Evolutionary conservation across 2,797 vertebrate species (phyloP), one percentile per base, ranked within the genome.

Genomic region (Nannoperca australis): DNA sequence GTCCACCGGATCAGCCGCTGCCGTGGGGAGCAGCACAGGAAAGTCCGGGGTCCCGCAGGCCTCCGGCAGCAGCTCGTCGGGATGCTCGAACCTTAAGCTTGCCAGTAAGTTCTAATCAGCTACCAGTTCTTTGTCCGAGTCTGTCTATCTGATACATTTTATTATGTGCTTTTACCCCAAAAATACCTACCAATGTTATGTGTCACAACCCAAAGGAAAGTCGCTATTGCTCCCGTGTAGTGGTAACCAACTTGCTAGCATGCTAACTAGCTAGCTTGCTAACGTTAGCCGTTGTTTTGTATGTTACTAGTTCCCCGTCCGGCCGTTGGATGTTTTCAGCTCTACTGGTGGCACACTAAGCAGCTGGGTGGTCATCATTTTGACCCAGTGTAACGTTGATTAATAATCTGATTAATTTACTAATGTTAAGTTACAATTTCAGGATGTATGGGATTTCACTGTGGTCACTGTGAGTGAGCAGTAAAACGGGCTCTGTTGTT

Each of bases 1-100:
- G 85, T 90, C 94, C 83, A 73, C 93, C 75, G 94, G 92, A 93
- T 91, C 93, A 89, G 92, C 93, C 85, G 93, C 94, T 94, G 94
- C 92, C 91, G 93, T 95, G 94, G 94, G 94, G 94, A 95, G 93
- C 90, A 95, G 93, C 91, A 93, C 95, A 93, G 94, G 94, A 95
- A 94, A 95, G 89, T 84, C 93, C 93, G 94, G 94, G 93, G 95
- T 93, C 94, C 90, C 91, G 70, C 94, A 94, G 94, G 96, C 95
- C 95, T 95, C 94, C 91, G 95, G 92, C 81, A 91, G 92, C 89
- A 93, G 91, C 86, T 94, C 94, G 13, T 93, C 94, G 63, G 93
- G 94, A 90, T 93, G 94, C 85, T 93, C 94, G 45, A 96, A 96
- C 89, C 93, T 96, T 50, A 97, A 96, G 92, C 95, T 96, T 73